Percentiles rank a stretch among this genome's conserved stretches.
Evolutionary conservation across 2,888 invertebrate genomes (phyloP).

Genomic region (Danaus chrysippus): DNA sequence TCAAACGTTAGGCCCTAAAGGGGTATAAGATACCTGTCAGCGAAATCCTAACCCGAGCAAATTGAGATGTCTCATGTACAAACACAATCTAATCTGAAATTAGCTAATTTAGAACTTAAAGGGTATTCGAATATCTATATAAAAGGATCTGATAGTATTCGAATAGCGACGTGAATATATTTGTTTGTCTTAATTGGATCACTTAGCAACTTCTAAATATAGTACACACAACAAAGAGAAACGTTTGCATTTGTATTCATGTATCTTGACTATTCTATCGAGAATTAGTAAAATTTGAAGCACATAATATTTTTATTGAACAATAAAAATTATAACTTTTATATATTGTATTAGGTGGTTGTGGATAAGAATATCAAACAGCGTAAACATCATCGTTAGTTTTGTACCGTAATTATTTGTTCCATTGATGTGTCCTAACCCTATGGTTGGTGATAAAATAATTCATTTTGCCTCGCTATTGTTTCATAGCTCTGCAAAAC

Average conservation of each 20-base stretch:
- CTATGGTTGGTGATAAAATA: slow-evolving; percentile 28
- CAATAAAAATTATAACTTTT: no score
- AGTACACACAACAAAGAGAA: no score
- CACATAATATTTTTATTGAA: no score
- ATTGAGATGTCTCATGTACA: slow-evolving; percentile 4
- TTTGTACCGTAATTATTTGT: no score
- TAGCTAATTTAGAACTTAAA: not conserved
- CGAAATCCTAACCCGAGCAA: slow-evolving; percentile 1
- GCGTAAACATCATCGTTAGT: no score
- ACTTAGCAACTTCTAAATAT: no score
- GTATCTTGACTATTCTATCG: no score
- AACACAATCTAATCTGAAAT: slow-evolving; percentile 2
- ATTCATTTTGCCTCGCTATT: slow-evolving; percentile 28
- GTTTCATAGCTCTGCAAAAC: slow-evolving; percentile 24
- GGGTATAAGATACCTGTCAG: slow-evolving; percentile 4
- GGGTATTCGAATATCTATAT: not conserved
- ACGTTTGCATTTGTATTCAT: no score
- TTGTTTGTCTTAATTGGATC: no score
- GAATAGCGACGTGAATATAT: not conserved
- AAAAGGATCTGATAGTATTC: not conserved
- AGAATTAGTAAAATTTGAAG: no score
- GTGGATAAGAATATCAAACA: slow-evolving; percentile 10
- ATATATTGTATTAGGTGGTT: no score
- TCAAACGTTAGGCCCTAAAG: slow-evolving; percentile 14
- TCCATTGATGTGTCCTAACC: slow-evolving; percentile 19